Percentiles rank a stretch among this genome's conserved stretches.
These are phyloP conservation scores for Nomada flava DNA, from an alignment of 2,888 invertebrate species.

Conservation along the genomic window DNA sequence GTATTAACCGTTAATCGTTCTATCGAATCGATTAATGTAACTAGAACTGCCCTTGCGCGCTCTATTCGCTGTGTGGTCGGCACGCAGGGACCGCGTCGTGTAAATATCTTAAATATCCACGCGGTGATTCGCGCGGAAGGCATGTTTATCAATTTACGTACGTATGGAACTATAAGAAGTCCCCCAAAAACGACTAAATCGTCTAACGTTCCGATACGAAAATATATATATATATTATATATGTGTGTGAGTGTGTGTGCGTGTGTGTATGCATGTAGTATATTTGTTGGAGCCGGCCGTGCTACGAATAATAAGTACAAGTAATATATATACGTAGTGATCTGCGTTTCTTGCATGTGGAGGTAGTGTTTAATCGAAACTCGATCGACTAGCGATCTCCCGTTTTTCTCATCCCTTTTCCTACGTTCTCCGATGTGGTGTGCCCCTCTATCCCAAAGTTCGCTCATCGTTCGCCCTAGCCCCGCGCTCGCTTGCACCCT, in stretches of 20 bases:
- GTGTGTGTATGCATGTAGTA: slow-evolving; percentile 62
- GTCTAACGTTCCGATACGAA: slow-evolving; percentile 69
- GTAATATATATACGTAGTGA: slow-evolving; percentile 50
- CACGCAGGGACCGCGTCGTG: not conserved
- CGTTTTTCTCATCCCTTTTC: not conserved
- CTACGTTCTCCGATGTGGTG: not conserved
- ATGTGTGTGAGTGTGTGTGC: slow-evolving; percentile 43
- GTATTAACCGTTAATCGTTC: slow-evolving; percentile 25
- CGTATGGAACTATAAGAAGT: slow-evolving; percentile 57
- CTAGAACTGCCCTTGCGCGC: not conserved
- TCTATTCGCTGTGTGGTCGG: slow-evolving; percentile 11
- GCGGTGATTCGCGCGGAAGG: slow-evolving; percentile 31
- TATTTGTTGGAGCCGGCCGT: slow-evolving; percentile 55
- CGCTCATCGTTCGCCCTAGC: not conserved
- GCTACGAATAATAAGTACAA: slow-evolving; percentile 58
- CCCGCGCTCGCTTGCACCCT: slow-evolving; percentile 11
- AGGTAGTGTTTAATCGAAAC: slow-evolving; percentile 58
- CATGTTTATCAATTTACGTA: slow-evolving; percentile 38
- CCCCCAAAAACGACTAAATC: slow-evolving; percentile 61
- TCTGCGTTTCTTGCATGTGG: slow-evolving; percentile 43
- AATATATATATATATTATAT: slow-evolving; percentile 64
- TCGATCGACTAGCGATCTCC: slow-evolving; percentile 36
- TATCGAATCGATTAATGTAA: slow-evolving; percentile 26
- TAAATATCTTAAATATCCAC: not conserved
- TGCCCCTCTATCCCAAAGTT: not conserved